Percentiles rank a stretch among this genome's conserved stretches.
phyloP scores from a whole-genome alignment of 2,888 invertebrate species.

The Pseudanteris insignis region DNA sequence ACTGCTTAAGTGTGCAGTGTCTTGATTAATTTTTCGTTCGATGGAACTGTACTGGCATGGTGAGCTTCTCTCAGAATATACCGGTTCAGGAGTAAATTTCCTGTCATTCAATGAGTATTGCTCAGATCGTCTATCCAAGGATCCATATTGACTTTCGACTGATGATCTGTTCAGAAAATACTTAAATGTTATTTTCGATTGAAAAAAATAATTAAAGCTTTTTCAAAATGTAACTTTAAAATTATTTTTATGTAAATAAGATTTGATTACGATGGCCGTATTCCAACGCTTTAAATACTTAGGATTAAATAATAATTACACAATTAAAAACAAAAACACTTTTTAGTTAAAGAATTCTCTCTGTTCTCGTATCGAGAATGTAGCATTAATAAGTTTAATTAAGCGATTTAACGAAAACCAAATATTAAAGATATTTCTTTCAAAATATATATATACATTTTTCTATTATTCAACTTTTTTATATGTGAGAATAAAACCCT shows the following conservation, averaged over 20 bases:
- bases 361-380: too few species aligned
- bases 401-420: too few species aligned
- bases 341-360: too few species aligned
- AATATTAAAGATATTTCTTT: too few species aligned
- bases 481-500: too few species aligned
- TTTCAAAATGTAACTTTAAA: neutral
- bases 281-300: too few species aligned
- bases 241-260: neutral
- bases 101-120: conserved; percentile 31
- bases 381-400: too few species aligned
- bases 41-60: conserved; percentile 58
- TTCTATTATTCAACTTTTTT: too few species aligned
- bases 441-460: too few species aligned
- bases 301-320: too few species aligned
- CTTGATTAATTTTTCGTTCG: conserved; percentile 57
- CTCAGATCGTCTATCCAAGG: conserved; percentile 49
- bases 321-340: too few species aligned
- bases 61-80: conserved; percentile 50
- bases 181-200: neutral
- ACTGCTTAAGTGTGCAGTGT: conserved; percentile 30
- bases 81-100: conserved; percentile 39
- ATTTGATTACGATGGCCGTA: too few species aligned
- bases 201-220: neutral
- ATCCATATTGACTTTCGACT: conserved; percentile 51
- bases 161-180: conserved; percentile 26